Conservation (phyloP, 2,797 vertebrate species). For the Hyperoplus immaculatus region DNA sequence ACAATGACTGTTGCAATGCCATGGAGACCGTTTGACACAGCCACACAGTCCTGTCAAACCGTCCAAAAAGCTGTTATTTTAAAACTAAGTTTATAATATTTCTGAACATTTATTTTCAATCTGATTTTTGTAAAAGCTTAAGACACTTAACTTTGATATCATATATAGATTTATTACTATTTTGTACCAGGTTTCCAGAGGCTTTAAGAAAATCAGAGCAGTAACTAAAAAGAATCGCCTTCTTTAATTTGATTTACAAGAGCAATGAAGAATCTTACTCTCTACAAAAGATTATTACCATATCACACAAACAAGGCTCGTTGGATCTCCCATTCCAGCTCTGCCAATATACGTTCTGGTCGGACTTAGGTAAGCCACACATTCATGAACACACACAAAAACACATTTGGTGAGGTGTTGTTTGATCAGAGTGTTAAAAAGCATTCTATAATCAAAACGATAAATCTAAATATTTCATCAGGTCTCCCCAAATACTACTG, state of each 20-base stretch:
- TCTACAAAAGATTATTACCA: not conserved
- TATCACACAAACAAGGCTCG: slow-evolving; percentile 30
- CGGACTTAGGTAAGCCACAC: slow-evolving; percentile 59
- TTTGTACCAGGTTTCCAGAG: too few species aligned
- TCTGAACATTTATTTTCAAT: too few species aligned
- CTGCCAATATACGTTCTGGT: slow-evolving; percentile 78
- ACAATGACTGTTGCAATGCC: too few species aligned
- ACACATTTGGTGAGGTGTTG: slow-evolving; percentile 51
- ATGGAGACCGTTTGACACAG: too few species aligned
- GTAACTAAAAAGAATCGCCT: not conserved
- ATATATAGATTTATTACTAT: too few species aligned
- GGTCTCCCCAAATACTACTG: slow-evolving; percentile 22
- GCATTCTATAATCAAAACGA: slow-evolving; percentile 42
- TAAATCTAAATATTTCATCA: slow-evolving; percentile 48
- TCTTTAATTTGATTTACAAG: not conserved
- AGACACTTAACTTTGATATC: too few species aligned
- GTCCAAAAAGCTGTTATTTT: too few species aligned
- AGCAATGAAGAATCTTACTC: not conserved
- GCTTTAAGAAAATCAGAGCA: slow-evolving; percentile 2
- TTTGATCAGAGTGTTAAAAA: slow-evolving; percentile 65
- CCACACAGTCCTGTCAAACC: too few species aligned
- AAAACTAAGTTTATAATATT: too few species aligned
- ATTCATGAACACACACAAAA: slow-evolving; percentile 46
- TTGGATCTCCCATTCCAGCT: slow-evolving; percentile 78
- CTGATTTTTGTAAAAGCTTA: too few species aligned